phyloP scores from a whole-genome alignment of 2,113 vertebrate species.

The Phylloscopus trochilus region DNA sequence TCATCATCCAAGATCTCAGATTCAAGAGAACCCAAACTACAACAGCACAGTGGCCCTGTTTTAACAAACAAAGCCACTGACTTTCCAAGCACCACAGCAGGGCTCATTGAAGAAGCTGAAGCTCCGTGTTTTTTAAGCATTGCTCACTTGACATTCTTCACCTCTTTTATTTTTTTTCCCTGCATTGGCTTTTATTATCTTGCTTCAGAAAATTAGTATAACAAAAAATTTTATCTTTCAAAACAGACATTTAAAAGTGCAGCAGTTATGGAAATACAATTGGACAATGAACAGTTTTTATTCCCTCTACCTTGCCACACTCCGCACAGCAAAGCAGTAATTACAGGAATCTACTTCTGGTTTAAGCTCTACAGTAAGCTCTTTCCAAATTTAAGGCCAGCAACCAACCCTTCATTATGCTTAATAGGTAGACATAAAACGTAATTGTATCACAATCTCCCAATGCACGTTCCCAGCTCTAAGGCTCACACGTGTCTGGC shows the following conservation, averaged over 20 bases:
- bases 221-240: constrained; percentile 26
- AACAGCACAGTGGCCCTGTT: background rate
- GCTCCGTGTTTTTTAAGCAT: background rate
- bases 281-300: constrained; percentile 59
- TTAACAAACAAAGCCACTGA: background rate
- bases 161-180: background rate
- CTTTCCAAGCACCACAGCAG: background rate
- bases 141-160: background rate
- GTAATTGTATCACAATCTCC: constrained; percentile 52
- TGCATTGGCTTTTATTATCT: background rate
- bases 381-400: constrained; percentile 67
- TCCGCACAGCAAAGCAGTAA: constrained; percentile 37
- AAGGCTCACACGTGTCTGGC: constrained; percentile 29
- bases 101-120: background rate
- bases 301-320: background rate
- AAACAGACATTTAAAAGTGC: constrained; percentile 24
- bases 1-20: background rate
- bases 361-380: constrained; percentile 67
- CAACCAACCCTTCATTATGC: constrained; percentile 57
- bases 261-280: constrained; percentile 1
- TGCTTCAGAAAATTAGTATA: background rate
- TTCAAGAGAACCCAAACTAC: background rate
- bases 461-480: background rate
- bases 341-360: constrained; percentile 58
- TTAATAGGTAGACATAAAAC: constrained; percentile 67